Conservation (phyloP, 2,888 invertebrate species). For the Scrobipalpa atriplicella region DNA sequence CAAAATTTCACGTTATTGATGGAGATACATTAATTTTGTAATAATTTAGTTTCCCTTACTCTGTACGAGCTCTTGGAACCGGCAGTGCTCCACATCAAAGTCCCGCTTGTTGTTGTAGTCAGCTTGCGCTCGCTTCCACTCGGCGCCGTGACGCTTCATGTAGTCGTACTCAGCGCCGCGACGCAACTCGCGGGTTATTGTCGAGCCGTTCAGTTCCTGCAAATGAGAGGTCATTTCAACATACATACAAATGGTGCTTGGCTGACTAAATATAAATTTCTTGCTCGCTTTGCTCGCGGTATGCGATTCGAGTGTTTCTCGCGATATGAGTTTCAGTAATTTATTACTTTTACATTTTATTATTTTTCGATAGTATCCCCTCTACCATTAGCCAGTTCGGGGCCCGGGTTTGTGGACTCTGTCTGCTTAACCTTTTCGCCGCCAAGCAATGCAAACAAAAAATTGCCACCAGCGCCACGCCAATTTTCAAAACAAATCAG, state of each 20-base stretch:
- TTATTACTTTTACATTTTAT: too few relatives aligned
- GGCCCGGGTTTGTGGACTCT: too few relatives aligned
- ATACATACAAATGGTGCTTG: neutral
- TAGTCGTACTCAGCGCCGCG: conserved; percentile 96
- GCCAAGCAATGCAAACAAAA: too few relatives aligned
- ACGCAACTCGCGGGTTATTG: conserved; percentile 86
- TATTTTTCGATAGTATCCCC: too few relatives aligned
- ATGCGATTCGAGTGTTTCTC: too few relatives aligned
- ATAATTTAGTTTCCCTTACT: conserved; percentile 81
- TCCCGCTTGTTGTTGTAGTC: conserved; percentile 68
- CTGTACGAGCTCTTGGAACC: conserved; percentile 88
- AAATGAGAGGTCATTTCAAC: neutral
- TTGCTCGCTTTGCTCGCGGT: too few relatives aligned
- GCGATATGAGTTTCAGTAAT: too few relatives aligned
- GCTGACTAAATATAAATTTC: too few relatives aligned
- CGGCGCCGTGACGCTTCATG: conserved; percentile 89
- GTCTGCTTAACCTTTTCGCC: too few relatives aligned
- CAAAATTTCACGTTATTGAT: neutral
- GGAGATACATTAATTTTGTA: neutral
- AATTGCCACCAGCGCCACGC: too few relatives aligned
- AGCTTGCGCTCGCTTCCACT: conserved; percentile 84
- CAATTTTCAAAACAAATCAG: too few relatives aligned
- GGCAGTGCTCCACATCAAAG: conserved; percentile 88
- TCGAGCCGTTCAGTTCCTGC: conserved; percentile 87
- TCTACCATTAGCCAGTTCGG: too few relatives aligned